Base-by-base conservation (phyloP, 2,113 vertebrate species). In the Herpailurus yagouaroundi region DNA sequence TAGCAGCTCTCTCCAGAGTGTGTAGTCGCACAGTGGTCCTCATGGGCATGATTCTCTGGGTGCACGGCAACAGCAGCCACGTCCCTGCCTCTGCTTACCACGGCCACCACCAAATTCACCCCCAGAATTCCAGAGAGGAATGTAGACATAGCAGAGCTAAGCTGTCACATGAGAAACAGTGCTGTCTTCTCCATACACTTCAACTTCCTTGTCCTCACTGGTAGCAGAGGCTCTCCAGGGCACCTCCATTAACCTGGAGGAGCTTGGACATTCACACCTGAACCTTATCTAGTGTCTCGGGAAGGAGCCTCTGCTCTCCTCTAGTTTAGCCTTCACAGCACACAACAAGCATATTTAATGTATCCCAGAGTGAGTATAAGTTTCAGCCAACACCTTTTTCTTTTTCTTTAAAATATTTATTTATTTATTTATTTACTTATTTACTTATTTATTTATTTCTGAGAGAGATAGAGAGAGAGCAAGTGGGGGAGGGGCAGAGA, bases 261-360 rank as follows among this genome's bases (percentile, higher is more conserved):
- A 90, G 63, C 16, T 8, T 71, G 52, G 2, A 1, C 16, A 0
- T 29, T 6, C 38, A 21, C 55, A 55, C 57, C 45, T 3, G 6
- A 91, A 63, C 31, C 10, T 9, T 4, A 5, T 3, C 13, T 3
- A 8, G 74, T 1, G 5, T 64, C 50, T 77, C 5, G 0, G 4
- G 66, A 74, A 80, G 19, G 55, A 74, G 15, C 3, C 38, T 52
- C 76, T 64, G 6, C 19, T 89, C 55, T 83, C 74, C 89, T 2
- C 1, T 9, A 73, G 23, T 36, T 38, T 55, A 33, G 45, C 63
- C 36, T 55, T 36, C 38, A 0, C 8, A n/a, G 52, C 45, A 27
- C 63, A 23, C 13, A 4, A 6, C 4, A 27, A 10, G 19, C 4
- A 2, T 45, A 19, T 14, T 1, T 18, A 18, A 18, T 0, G 0